Conservation (phyloP, 2,113 vertebrate species). For the Ptilonorhynchus violaceus region DNA sequence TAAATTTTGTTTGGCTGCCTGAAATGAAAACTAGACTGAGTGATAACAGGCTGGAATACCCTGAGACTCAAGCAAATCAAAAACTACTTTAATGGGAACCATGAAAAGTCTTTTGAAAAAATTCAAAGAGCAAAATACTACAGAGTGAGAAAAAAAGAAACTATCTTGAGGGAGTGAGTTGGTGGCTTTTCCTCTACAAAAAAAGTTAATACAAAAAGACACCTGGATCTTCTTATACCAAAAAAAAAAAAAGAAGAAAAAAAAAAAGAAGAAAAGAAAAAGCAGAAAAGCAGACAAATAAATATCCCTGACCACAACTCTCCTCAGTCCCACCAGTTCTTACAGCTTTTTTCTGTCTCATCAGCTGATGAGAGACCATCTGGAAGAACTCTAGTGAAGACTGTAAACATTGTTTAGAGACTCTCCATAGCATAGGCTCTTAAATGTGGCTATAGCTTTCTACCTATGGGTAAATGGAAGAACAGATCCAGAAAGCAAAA, state of each 20-base stretch:
- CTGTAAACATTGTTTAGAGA: background rate
- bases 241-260: background rate
- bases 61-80: slow-evolving; percentile 27
- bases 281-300: background rate
- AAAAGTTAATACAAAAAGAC: background rate
- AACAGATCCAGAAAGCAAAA: background rate
- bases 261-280: background rate
- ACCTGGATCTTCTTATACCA: background rate
- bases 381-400: background rate
- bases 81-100: background rate
- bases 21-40: slow-evolving; percentile 35
- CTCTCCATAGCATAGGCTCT: background rate
- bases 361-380: background rate
- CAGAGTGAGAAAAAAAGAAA: background rate
- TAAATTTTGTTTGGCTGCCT: slow-evolving; percentile 22
- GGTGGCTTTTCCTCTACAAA: background rate
- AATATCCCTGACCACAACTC: background rate
- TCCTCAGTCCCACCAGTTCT: background rate
- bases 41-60: slow-evolving; percentile 2
- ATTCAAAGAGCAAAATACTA: background rate
- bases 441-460: background rate
- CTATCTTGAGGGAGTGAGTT: background rate
- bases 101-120: slow-evolving; percentile 2
- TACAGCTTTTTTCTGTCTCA: background rate
- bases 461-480: background rate